Evolutionary conservation across 2,888 invertebrate genomes (phyloP), one percentile per base, ranked within the genome.

Genomic region (Synergus laeviventris): DNA sequence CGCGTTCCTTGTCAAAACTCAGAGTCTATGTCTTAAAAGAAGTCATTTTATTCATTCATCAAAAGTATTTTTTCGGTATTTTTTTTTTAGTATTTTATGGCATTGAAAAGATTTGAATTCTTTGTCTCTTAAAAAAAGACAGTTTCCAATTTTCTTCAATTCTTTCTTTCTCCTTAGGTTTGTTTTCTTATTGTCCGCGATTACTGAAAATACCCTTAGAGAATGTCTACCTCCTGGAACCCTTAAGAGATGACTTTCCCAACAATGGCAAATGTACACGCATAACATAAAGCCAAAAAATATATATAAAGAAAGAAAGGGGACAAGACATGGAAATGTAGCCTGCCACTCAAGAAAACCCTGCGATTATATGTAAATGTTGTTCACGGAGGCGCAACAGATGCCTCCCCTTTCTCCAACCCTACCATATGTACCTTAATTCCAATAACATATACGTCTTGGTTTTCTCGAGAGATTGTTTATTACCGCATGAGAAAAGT

Each of bases 311-410:
- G 75, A 61, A 79, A 77, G 45, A 62, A 64, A 21, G 79, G 78
- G 61, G 62, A 77, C 81, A 78, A 78, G 81, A 78, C 76, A 76
- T 75, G 76, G 80, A 78, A 79, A 77, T 77, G 77, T 54, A 54
- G 79, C 70, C 79, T 77, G 78, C 81, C 78, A 79, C 77, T 78
- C 76, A 78, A 61, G 79, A 75, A 77, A 79, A 78, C 84, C 84
- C 76, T 83, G 86, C 89, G 89, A 89, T 89, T 89, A 89, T 89
- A 89, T 89, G 89, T 86, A 89, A 89, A 89, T 89, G 86, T 86
- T 88, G 87, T 86, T 88, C 88, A 87, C 84, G 86, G 88, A 89
- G 85, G 89, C 89, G 89, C 89, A 89, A 89, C 89, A 89, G 89
- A 89, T 89, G 89, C 88, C 86, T 87, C 83, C 81, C 80, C 82